Evolutionary conservation across 2,797 vertebrate genomes (phyloP).

Genomic region (Paedocypris micromegethes): DNA sequence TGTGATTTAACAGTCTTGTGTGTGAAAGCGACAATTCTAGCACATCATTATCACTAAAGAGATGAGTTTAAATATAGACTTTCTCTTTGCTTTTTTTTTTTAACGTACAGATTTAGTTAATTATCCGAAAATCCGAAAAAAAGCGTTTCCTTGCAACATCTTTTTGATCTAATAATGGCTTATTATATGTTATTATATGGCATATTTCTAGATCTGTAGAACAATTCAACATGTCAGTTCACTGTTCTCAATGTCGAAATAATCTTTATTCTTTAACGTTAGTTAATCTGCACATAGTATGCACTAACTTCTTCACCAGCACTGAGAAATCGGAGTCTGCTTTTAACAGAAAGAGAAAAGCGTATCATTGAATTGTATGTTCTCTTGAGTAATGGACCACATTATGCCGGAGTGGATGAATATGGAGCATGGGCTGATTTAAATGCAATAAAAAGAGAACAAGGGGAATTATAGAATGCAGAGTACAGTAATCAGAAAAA

Average conservation of each 20-base stretch:
- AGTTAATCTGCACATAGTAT: neutral
- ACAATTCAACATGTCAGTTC: too few species aligned
- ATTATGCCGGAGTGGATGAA: slow-evolving; percentile 18
- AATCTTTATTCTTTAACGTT: too few species aligned
- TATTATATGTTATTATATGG: too few species aligned
- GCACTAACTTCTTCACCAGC: slow-evolving; percentile 18
- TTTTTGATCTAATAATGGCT: too few species aligned
- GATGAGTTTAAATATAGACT: neutral
- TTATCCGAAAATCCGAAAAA: too few species aligned
- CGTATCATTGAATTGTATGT: slow-evolving; percentile 11
- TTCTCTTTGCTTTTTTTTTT: too few species aligned
- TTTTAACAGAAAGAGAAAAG: slow-evolving; percentile 8
- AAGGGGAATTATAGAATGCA: slow-evolving; percentile 11
- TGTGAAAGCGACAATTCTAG: neutral
- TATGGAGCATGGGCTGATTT: slow-evolving; percentile 19
- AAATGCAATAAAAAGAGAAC: slow-evolving; percentile 21
- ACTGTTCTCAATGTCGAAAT: too few species aligned
- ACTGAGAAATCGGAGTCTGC: neutral
- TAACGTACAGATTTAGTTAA: too few species aligned
- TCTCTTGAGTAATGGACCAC: slow-evolving; percentile 21
- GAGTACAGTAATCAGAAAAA: neutral
- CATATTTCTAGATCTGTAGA: too few species aligned
- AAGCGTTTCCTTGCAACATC: too few species aligned
- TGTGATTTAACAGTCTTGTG: slow-evolving; percentile 3
- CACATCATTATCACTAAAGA: slow-evolving; percentile 6